phyloP scores from a whole-genome alignment of 2,888 invertebrate genomes.

The Ennomos erosarius region DNA sequence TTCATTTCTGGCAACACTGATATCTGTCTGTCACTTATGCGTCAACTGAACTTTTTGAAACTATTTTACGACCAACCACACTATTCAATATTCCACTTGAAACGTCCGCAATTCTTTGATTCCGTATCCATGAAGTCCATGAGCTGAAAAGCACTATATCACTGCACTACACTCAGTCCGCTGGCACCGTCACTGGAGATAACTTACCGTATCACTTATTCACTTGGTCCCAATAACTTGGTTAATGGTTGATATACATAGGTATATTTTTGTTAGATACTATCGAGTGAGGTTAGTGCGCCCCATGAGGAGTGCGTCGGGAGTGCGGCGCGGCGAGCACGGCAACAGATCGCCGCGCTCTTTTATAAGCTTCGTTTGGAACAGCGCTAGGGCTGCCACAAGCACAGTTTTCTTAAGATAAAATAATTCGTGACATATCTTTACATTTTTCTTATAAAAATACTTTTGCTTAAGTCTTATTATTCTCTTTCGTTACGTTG shows the following conservation, averaged over 20 bases:
- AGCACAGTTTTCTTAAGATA: constrained; percentile 48
- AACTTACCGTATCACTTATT: constrained; percentile 83
- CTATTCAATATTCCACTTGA: constrained; percentile 46
- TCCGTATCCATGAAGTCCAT: constrained; percentile 34
- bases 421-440: not conserved
- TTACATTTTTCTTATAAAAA: too few species aligned
- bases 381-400: constrained; percentile 65
- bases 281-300: constrained; percentile 81
- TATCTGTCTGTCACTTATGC: constrained; percentile 52
- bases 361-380: constrained; percentile 82
- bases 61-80: constrained; percentile 45
- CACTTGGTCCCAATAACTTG: constrained; percentile 78
- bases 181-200: constrained; percentile 67
- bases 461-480: too few species aligned
- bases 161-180: constrained; percentile 79
- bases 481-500: too few species aligned
- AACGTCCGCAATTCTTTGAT: constrained; percentile 55
- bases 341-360: constrained; percentile 71
- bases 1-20: constrained; percentile 65
- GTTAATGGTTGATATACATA: constrained; percentile 67
- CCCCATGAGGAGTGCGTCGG: constrained; percentile 81
- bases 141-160: constrained; percentile 70
- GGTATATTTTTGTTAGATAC: constrained; percentile 67
- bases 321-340: constrained; percentile 80
- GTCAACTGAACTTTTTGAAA: constrained; percentile 37